Conservation (phyloP, 2,113 vertebrate species). For the Collichthys lucidus region DNA sequence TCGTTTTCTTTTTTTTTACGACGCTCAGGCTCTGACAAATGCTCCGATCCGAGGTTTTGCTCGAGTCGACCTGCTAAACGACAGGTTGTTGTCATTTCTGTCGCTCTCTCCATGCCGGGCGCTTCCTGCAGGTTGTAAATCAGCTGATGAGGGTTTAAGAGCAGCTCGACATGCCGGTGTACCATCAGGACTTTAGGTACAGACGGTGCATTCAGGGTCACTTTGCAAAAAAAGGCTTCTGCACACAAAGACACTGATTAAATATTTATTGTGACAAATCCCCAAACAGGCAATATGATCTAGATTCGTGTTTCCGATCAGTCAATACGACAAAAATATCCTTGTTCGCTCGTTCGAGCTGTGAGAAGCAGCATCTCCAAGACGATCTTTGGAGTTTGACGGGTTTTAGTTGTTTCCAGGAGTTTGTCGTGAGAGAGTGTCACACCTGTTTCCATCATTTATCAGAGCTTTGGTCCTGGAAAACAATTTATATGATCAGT, state of each 20-base stretch:
- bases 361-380: not conserved
- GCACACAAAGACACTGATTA: too few relatives aligned
- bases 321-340: too few relatives aligned
- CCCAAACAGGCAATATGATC: too few relatives aligned
- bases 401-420: not conserved
- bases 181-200: not conserved
- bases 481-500: too few relatives aligned
- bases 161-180: not conserved
- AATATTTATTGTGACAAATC: too few relatives aligned
- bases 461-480: not conserved
- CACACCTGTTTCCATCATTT: not conserved
- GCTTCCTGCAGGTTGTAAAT: not conserved
- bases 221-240: too few relatives aligned
- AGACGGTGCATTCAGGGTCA: too few relatives aligned
- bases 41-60: not conserved
- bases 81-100: not conserved
- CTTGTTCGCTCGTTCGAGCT: too few relatives aligned
- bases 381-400: not conserved
- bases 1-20: not conserved
- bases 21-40: not conserved
- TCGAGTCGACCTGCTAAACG: not conserved
- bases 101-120: not conserved
- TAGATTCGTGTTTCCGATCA: too few relatives aligned
- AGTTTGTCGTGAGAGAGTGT: not conserved
- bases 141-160: not conserved